These are phyloP conservation scores for Pachymerium ferrugineum DNA, from an alignment of 2,888 invertebrate genomes.

Conservation along the genomic window DNA sequence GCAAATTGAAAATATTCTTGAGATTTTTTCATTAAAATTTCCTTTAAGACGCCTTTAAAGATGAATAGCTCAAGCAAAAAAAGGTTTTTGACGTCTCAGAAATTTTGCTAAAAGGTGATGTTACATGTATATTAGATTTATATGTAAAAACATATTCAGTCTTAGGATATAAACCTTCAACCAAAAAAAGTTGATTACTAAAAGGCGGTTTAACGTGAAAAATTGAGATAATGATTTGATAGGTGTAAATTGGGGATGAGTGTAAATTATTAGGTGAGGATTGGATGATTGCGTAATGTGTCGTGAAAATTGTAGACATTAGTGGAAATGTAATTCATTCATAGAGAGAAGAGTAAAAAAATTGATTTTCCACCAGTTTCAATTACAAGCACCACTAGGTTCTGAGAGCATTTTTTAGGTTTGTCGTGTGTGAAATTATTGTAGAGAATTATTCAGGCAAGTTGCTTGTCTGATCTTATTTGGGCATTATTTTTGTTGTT, in stretches of 20 bases:
- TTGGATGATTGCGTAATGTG: constrained; percentile 21
- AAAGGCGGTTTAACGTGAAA: not conserved
- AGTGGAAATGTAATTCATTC: constrained; percentile 12
- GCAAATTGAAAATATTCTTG: no score
- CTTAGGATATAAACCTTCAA: not conserved
- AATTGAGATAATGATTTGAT: constrained; percentile 17
- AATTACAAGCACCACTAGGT: constrained; percentile 19
- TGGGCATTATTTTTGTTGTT: no score
- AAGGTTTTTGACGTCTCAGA: no score
- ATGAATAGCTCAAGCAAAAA: no score
- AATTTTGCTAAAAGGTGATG: no score
- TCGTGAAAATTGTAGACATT: constrained; percentile 21
- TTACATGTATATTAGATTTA: no score
- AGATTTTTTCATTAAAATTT: no score
- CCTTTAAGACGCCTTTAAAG: no score
- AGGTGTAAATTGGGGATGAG: not conserved
- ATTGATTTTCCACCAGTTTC: constrained; percentile 16
- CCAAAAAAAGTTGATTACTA: not conserved
- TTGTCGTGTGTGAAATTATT: constrained; percentile 24
- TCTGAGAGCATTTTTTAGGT: constrained; percentile 1
- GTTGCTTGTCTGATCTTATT: no score
- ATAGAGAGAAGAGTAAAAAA: constrained; percentile 11
- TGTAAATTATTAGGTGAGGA: not conserved
- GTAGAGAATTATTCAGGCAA: no score
- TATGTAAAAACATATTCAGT: no score